phyloP scores from a whole-genome alignment of 2,888 invertebrate genomes.

The Siphlonurus alternatus region DNA sequence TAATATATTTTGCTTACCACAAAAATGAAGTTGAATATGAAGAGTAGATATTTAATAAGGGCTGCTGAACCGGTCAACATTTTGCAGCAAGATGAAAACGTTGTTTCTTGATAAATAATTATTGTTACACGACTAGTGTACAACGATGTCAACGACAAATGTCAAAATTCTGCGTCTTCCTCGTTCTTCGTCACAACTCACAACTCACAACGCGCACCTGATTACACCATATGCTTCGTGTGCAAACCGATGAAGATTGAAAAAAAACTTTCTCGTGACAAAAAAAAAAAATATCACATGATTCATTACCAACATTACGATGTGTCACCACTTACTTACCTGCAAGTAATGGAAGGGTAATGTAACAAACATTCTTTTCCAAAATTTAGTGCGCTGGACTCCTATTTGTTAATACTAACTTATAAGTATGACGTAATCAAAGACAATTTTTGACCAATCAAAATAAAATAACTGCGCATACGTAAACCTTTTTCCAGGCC shows the following conservation, averaged over 20 bases:
- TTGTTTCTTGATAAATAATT: too few species aligned
- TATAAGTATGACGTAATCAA: too few species aligned
- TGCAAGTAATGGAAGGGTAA: too few species aligned
- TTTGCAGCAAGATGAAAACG: not conserved
- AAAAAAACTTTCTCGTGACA: not conserved
- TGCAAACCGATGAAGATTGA: not conserved
- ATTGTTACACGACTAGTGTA: too few species aligned
- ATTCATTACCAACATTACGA: not conserved
- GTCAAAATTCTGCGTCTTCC: not conserved
- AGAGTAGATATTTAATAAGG: conserved; percentile 52
- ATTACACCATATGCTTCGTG: not conserved
- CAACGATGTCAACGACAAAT: not conserved
- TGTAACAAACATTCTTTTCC: too few species aligned
- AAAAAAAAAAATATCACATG: not conserved
- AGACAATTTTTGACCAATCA: too few species aligned
- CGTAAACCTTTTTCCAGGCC: too few species aligned
- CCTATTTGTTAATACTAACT: too few species aligned
- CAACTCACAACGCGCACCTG: too few species aligned
- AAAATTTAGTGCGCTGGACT: too few species aligned
- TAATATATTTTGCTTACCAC: conserved; percentile 58
- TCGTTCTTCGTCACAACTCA: not conserved
- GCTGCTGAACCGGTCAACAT: conserved; percentile 26
- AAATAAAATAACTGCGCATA: too few species aligned
- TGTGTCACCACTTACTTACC: too few species aligned
- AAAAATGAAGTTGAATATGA: conserved; percentile 53